phyloP scores from a whole-genome alignment of 2,113 vertebrate genomes.

The Chroicocephalus ridibundus region DNA sequence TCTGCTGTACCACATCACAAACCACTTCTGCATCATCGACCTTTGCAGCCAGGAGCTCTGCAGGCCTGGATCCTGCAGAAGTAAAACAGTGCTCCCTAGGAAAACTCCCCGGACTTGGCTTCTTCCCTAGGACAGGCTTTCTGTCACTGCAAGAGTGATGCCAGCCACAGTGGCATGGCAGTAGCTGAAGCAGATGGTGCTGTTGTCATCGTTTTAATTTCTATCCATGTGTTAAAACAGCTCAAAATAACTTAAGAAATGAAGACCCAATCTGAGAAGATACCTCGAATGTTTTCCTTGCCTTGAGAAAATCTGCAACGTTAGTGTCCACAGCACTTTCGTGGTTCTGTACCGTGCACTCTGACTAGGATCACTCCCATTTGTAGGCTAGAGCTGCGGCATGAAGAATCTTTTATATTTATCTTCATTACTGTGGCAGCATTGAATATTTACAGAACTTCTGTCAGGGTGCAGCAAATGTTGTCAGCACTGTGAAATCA shows the following conservation, averaged over 20 bases:
- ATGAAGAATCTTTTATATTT: not conserved
- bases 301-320: not conserved
- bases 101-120: not conserved
- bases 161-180: not conserved
- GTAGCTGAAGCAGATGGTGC: constrained; percentile 49
- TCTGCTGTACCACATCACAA: fast-evolving
- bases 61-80: not conserved
- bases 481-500: constrained; percentile 40
- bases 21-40: fast-evolving
- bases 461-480: not conserved
- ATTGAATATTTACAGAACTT: constrained; percentile 2
- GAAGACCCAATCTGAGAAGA: not conserved
- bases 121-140: not conserved
- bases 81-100: not conserved
- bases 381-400: not conserved
- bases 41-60: not conserved
- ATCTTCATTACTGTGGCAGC: not conserved
- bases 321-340: not conserved
- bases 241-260: constrained; percentile 24
- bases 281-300: not conserved
- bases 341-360: not conserved
- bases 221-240: not conserved
- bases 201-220: not conserved
- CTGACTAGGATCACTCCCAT: fast-evolving
- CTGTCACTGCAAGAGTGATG: not conserved